These are phyloP conservation scores for Cichladusa arquata DNA, from an alignment of 2,113 vertebrate species.

Conservation along the genomic window DNA sequence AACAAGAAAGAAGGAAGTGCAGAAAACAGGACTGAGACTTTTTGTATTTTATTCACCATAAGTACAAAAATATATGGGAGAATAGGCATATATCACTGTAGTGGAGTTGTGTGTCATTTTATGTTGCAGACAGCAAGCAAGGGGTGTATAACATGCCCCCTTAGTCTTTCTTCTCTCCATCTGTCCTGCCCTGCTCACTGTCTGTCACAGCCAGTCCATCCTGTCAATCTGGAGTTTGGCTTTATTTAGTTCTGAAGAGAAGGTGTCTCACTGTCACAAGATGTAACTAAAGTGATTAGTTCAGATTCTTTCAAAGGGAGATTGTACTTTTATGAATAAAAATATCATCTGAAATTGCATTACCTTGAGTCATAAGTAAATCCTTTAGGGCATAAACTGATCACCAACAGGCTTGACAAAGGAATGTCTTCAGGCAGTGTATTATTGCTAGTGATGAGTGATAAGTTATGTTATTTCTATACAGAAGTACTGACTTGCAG, in stretches of 20 bases:
- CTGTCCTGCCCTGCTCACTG: background rate
- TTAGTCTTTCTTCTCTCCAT: background rate
- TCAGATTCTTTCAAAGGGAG: slow-evolving; percentile 12
- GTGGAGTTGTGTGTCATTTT: background rate
- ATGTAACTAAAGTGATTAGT: background rate
- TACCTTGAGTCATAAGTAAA: slow-evolving; percentile 25
- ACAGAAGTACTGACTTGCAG: slow-evolving; percentile 39
- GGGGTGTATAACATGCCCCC: background rate
- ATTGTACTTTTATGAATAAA: slow-evolving; percentile 32
- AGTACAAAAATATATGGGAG: background rate
- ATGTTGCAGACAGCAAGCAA: background rate
- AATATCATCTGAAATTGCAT: slow-evolving; percentile 7
- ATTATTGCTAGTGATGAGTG: slow-evolving; percentile 55
- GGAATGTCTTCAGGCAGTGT: slow-evolving; percentile 43
- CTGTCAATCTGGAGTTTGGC: background rate
- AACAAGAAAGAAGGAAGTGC: background rate
- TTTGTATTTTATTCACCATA: background rate
- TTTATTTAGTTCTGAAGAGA: background rate
- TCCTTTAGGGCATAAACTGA: slow-evolving; percentile 45
- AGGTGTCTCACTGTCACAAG: background rate
- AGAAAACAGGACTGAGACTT: background rate
- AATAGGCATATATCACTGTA: background rate
- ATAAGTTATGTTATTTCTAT: slow-evolving; percentile 39
- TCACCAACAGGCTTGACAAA: slow-evolving; percentile 52
- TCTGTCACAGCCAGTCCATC: background rate